These are phyloP conservation scores for Dryomyza anilis DNA, from an alignment of 2,888 invertebrate species.

Conservation along the genomic window DNA sequence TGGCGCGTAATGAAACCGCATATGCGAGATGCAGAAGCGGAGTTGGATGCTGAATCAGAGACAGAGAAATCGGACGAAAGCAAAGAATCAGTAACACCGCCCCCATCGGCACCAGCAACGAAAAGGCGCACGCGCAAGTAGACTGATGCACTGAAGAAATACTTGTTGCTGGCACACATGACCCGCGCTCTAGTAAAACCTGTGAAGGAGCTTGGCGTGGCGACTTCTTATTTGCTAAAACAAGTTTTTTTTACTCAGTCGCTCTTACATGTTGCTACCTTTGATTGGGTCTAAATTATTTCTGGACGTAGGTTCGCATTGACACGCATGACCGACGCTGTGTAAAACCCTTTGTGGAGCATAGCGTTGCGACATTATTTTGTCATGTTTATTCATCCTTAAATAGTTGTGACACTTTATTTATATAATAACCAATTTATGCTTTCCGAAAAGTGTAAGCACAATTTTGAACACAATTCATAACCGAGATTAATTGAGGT, in stretches of 20 bases:
- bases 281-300: background rate
- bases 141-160: too few relatives aligned
- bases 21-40: background rate
- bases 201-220: background rate
- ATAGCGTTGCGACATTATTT: constrained; percentile 33
- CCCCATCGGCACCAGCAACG: background rate
- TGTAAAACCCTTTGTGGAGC: constrained; percentile 40
- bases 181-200: constrained; percentile 14
- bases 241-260: background rate
- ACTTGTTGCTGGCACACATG: constrained; percentile 26
- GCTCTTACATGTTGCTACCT: background rate
- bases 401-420: too few relatives aligned
- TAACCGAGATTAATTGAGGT: too few relatives aligned
- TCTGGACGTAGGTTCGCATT: constrained; percentile 10
- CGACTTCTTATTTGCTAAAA: too few relatives aligned
- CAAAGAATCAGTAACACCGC: background rate
- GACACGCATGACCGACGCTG: constrained; percentile 41
- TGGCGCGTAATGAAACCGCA: constrained; percentile 25
- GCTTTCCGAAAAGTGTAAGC: background rate
- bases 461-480: background rate
- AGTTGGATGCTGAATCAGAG: background rate
- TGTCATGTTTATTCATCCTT: background rate
- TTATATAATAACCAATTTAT: too few relatives aligned
- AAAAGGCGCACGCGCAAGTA: constrained; percentile 25
- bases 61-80: background rate